Conservation (phyloP, 2,113 vertebrate genomes). For the Pungitius pungitius region DNA sequence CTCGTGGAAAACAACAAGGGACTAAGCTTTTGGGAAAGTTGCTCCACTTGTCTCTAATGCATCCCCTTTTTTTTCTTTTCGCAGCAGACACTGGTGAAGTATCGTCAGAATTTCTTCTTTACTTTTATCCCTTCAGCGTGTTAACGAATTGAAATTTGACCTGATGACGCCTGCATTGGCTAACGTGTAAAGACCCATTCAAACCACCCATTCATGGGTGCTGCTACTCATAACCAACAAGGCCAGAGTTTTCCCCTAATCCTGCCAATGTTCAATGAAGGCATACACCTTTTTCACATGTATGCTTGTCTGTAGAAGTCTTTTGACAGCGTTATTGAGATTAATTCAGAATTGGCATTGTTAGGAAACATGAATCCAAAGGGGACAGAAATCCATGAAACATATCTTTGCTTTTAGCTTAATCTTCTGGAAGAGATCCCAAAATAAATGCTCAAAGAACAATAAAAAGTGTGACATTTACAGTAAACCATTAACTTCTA, state of each 20-base stretch:
- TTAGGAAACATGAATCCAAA: background rate
- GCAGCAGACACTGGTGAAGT: background rate
- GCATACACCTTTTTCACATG: background rate
- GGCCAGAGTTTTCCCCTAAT: conserved; percentile 37
- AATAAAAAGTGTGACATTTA: conserved; percentile 6
- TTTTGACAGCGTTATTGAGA: background rate
- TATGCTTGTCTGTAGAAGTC: background rate
- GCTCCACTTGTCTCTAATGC: background rate
- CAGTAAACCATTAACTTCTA: conserved; percentile 52
- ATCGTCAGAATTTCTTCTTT: background rate
- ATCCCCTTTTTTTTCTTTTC: background rate
- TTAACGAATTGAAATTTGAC: conserved; percentile 19
- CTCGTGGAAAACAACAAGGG: background rate
- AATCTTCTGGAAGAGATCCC: background rate
- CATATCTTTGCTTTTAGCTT: background rate
- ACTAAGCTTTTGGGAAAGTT: background rate
- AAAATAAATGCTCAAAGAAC: background rate
- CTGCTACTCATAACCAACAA: conserved; percentile 49
- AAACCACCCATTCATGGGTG: conserved; percentile 36
- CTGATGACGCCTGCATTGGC: background rate
- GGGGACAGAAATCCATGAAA: background rate
- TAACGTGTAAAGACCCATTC: conserved; percentile 21
- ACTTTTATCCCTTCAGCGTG: background rate
- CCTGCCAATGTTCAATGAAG: conserved; percentile 29
- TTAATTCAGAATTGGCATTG: background rate